A percentile compares a stretch with the other conserved stretches of the same genome.
phyloP scores from a whole-genome alignment of 2,113 vertebrate species.

The Colius striatus region DNA sequence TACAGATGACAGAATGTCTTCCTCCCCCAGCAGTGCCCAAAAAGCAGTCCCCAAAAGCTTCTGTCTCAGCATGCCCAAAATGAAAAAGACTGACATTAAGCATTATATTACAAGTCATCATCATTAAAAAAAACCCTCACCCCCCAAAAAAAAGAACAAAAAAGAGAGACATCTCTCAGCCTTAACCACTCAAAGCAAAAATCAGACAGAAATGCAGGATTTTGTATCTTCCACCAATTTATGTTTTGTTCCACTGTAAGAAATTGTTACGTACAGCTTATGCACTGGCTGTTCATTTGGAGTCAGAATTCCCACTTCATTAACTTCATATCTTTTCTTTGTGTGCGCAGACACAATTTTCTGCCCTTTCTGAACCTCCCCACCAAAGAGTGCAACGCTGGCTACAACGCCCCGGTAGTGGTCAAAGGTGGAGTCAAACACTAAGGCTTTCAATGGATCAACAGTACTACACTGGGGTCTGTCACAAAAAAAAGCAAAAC shows the following conservation, averaged over 20 bases:
- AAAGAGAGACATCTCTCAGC: not conserved
- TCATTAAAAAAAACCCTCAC: not conserved
- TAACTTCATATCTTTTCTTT: conserved; percentile 90
- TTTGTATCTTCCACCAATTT: not conserved
- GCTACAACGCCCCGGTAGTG: conserved; percentile 93
- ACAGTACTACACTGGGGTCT: conserved; percentile 79
- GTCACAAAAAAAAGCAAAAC: not conserved
- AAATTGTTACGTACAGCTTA: conserved; percentile 80
- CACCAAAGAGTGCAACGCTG: conserved; percentile 89
- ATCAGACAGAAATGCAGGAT: not conserved
- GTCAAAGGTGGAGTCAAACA: conserved; percentile 96
- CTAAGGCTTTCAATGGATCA: conserved; percentile 88
- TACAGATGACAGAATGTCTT: not conserved
- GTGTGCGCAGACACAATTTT: conserved; percentile 86
- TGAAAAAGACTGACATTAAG: not conserved
- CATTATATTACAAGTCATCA: not conserved
- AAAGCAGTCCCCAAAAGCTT: not conserved
- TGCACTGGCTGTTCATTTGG: conserved; percentile 86
- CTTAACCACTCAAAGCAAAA: not conserved
- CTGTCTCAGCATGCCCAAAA: not conserved
- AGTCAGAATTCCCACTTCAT: conserved; percentile 90
- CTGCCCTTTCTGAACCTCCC: conserved; percentile 87
- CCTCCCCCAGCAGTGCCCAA: not conserved
- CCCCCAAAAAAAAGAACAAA: not conserved
- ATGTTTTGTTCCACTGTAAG: not conserved